Conservation (phyloP, 64 coral and sea anemone genomes). For the Montipora sp. region DNA sequence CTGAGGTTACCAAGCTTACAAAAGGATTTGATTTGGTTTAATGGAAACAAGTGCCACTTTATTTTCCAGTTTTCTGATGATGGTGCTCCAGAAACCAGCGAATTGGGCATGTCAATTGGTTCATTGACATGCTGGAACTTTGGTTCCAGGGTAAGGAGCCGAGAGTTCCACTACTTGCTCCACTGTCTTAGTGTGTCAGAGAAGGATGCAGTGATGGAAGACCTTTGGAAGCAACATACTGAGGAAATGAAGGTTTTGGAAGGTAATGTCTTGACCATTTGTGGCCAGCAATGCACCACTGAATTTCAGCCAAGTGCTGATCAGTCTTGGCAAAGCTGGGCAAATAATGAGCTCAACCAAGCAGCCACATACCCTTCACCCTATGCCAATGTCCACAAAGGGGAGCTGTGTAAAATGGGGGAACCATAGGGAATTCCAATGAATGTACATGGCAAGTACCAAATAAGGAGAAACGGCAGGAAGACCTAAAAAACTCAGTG, state of each 20-base stretch:
- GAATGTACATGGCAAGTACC: too few species aligned
- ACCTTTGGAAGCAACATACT: not conserved
- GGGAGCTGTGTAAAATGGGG: conserved; percentile 1
- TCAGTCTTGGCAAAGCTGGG: conserved; percentile 60
- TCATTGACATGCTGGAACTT: not conserved
- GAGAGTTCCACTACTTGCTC: conserved; percentile 42
- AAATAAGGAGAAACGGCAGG: too few species aligned
- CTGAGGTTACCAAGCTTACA: too few species aligned
- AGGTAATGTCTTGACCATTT: conserved; percentile 20
- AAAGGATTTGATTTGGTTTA: too few species aligned
- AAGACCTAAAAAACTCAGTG: too few species aligned
- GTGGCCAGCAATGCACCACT: conserved; percentile 22
- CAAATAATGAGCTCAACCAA: conserved; percentile 48
- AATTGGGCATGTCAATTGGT: not conserved
- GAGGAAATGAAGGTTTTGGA: conserved; percentile 52
- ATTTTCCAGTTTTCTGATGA: not conserved
- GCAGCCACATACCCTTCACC: conserved; percentile 52
- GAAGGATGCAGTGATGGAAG: conserved; percentile 7
- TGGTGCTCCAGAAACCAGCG: not conserved
- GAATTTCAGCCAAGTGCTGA: conserved; percentile 64
- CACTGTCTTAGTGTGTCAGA: conserved; percentile 10
- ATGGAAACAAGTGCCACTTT: too few species aligned
- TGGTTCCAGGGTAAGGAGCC: not conserved
- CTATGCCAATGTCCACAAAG: conserved; percentile 46
- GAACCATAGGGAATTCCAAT: too few species aligned